Evolutionary conservation across 2,888 invertebrate genomes (phyloP).

Genomic region (Drosophila neonasuta): DNA sequence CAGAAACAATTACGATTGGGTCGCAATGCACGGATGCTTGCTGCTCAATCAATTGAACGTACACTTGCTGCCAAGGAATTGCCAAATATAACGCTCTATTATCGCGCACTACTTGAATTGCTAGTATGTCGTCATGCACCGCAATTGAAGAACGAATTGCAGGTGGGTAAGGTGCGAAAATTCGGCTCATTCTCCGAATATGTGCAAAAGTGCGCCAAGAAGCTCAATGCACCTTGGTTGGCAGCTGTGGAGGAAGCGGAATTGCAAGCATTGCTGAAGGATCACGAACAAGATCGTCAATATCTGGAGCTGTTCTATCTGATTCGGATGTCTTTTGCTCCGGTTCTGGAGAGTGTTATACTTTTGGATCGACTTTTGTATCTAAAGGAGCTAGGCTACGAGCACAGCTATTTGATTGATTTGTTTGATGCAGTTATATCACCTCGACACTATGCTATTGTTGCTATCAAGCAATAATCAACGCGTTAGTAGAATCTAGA

Average conservation of each 20-base stretch:
- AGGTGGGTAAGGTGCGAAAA: slow-evolving; percentile 86
- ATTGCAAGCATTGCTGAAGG: slow-evolving; percentile 82
- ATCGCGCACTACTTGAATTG: slow-evolving; percentile 89
- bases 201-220: slow-evolving; percentile 86
- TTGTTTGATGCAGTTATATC: slow-evolving; percentile 93
- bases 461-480: slow-evolving; percentile 61
- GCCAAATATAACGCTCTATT: slow-evolving; percentile 87
- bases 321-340: slow-evolving; percentile 89
- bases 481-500: neutral
- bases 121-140: slow-evolving; percentile 82
- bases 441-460: slow-evolving; percentile 84
- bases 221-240: slow-evolving; percentile 82
- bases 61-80: slow-evolving; percentile 84
- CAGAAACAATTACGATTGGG: slow-evolving; percentile 84
- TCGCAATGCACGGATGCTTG: slow-evolving; percentile 92
- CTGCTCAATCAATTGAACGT: slow-evolving; percentile 91
- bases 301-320: slow-evolving; percentile 90
- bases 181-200: slow-evolving; percentile 87
- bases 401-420: slow-evolving; percentile 86
- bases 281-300: slow-evolving; percentile 83
- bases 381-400: slow-evolving; percentile 86
- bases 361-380: slow-evolving; percentile 91
- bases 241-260: slow-evolving; percentile 82
- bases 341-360: slow-evolving; percentile 91
- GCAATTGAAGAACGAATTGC: slow-evolving; percentile 82